Conservation (phyloP, 2,888 invertebrate genomes). For the Antheraea yamamai region DNA sequence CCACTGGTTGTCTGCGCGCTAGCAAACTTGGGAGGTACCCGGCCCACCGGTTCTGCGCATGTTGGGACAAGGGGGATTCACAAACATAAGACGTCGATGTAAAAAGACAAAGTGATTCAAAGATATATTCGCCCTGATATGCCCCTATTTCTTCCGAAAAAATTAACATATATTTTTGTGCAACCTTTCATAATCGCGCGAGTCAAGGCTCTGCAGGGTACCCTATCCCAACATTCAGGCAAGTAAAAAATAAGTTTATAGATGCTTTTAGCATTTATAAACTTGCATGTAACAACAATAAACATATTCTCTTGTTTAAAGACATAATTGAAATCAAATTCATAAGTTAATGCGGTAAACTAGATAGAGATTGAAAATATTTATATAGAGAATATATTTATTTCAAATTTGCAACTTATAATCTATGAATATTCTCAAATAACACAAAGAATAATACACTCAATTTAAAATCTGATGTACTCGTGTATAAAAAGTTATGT, state of each 20-base stretch:
- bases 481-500: background rate
- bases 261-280: constrained; percentile 13
- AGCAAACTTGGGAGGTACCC: constrained; percentile 85
- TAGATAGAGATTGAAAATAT: background rate
- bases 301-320: background rate
- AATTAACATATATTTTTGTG: constrained; percentile 31
- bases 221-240: constrained; percentile 99
- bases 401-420: background rate
- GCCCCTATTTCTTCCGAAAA: constrained; percentile 49
- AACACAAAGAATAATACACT: background rate
- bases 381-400: background rate
- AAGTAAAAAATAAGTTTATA: constrained; percentile 61
- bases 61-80: constrained; percentile 79
- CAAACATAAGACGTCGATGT: constrained; percentile 42
- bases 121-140: constrained; percentile 39
- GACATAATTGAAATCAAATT: background rate
- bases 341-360: background rate
- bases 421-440: background rate
- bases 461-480: background rate
- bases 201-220: constrained; percentile 88
- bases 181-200: constrained; percentile 43
- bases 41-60: constrained; percentile 85
- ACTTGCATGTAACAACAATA: background rate
- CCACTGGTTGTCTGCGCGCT: constrained; percentile 83
- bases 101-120: constrained; percentile 26